Percentiles rank a stretch among this genome's conserved stretches.
Conservation (phyloP, 2,113 vertebrate genomes). For the Notothenia coriiceps region DNA sequence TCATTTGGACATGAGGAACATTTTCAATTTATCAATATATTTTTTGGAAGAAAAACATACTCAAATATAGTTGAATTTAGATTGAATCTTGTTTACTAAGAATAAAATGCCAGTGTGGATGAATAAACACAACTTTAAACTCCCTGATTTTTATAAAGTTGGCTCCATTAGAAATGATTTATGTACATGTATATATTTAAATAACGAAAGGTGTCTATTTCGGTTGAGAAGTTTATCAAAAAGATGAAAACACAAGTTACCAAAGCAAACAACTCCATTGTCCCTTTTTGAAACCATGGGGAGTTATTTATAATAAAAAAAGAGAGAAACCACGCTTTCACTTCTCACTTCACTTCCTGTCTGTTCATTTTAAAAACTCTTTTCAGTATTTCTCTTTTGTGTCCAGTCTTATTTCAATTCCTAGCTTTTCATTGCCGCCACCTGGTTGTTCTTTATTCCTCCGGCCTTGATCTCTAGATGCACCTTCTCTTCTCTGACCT, state of each 20-base stretch:
- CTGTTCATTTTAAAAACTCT: neutral
- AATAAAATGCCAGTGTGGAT: neutral
- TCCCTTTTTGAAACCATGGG: neutral
- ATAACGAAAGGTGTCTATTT: neutral
- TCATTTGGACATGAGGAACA: too few relatives aligned
- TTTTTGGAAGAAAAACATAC: too few relatives aligned
- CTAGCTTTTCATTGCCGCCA: slow-evolving; percentile 29
- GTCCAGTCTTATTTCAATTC: slow-evolving; percentile 7
- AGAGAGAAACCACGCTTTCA: neutral
- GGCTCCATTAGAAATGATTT: too few relatives aligned
- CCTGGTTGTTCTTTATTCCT: slow-evolving; percentile 43
- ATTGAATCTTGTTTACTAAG: neutral
- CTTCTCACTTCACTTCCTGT: neutral
- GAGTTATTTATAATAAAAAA: neutral
- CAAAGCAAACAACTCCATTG: neutral
- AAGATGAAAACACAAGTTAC: neutral
- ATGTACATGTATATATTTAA: neutral
- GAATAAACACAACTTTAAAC: neutral
- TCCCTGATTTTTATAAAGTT: too few relatives aligned
- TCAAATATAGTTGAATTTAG: neutral
- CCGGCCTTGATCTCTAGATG: slow-evolving; percentile 27
- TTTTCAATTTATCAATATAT: neutral
- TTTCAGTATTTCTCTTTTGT: slow-evolving; percentile 16
- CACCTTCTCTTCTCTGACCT: slow-evolving; percentile 5
- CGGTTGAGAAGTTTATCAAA: neutral